A percentile compares a stretch with the other conserved stretches of the same genome.
These are phyloP conservation scores for Centropus bengalensis DNA, from an alignment of 2,113 vertebrate species.

Conservation along the genomic window DNA sequence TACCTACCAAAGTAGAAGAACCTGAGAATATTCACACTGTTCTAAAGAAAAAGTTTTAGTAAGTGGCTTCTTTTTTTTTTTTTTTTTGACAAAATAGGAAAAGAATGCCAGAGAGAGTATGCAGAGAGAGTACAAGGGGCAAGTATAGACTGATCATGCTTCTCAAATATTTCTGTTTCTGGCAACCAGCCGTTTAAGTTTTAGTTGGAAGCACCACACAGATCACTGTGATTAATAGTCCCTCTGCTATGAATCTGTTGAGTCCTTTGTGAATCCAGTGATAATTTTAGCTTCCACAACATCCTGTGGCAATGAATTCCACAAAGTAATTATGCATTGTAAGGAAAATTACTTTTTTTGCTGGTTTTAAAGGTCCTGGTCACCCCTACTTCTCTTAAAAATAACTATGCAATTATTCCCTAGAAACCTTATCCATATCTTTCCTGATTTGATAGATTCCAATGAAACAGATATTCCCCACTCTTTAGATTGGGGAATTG, in stretches of 20 bases:
- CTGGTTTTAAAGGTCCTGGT: neutral
- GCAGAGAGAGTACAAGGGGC: neutral
- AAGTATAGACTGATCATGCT: neutral
- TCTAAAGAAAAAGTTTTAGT: neutral
- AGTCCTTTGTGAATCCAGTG: constrained; percentile 31
- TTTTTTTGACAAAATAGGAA: neutral
- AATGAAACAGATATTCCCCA: neutral
- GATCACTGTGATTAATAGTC: constrained; percentile 4
- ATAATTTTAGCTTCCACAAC: constrained; percentile 47
- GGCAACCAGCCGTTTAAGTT: neutral
- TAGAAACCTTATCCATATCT: neutral
- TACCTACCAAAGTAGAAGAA: neutral
- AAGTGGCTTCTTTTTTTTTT: neutral
- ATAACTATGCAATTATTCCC: neutral
- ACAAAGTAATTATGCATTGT: neutral
- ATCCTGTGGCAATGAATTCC: constrained; percentile 27
- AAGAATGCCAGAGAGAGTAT: neutral
- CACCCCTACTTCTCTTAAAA: neutral
- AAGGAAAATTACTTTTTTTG: constrained; percentile 13
- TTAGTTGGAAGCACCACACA: neutral
- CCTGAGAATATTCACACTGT: neutral
- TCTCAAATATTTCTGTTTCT: neutral
- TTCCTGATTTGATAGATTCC: neutral
- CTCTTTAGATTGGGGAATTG: too few species aligned
- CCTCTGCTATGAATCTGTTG: neutral